Percentiles rank a stretch among this genome's conserved stretches.
Conservation (phyloP, 2,797 vertebrate genomes). For the Parauchenoglanis punctatus region DNA sequence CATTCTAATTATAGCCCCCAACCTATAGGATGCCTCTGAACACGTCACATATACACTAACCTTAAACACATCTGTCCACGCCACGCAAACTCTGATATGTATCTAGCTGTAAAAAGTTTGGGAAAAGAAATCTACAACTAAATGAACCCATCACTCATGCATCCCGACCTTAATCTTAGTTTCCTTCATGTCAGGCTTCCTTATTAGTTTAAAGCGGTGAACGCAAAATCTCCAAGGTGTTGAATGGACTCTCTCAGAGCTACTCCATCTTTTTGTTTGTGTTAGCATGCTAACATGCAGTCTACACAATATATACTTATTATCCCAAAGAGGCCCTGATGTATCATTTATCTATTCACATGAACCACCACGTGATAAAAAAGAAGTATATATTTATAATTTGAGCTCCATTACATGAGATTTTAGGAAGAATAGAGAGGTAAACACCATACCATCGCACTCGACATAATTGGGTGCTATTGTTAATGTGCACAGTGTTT, state of each 20-base stretch:
- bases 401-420: not conserved
- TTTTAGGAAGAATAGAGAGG: not conserved
- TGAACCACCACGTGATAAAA: not conserved
- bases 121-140: too few species aligned
- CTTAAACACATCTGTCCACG: conserved; percentile 10
- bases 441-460: conserved; percentile 13
- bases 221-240: not conserved
- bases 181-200: not conserved
- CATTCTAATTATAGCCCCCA: conserved; percentile 52
- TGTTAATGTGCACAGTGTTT: conserved; percentile 36
- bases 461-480: conserved; percentile 38
- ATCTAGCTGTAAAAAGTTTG: not conserved
- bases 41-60: not conserved
- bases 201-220: not conserved
- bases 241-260: not conserved
- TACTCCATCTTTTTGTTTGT: not conserved
- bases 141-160: not conserved
- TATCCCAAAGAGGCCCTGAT: not conserved
- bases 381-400: conserved; percentile 8
- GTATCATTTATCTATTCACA: conserved; percentile 14
- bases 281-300: too few species aligned
- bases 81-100: not conserved
- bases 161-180: not conserved
- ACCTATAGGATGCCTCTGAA: conserved; percentile 33
- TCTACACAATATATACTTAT: not conserved